Evolutionary conservation across 2,888 invertebrate species (phyloP).

Genomic region (Volucella bombylans): DNA sequence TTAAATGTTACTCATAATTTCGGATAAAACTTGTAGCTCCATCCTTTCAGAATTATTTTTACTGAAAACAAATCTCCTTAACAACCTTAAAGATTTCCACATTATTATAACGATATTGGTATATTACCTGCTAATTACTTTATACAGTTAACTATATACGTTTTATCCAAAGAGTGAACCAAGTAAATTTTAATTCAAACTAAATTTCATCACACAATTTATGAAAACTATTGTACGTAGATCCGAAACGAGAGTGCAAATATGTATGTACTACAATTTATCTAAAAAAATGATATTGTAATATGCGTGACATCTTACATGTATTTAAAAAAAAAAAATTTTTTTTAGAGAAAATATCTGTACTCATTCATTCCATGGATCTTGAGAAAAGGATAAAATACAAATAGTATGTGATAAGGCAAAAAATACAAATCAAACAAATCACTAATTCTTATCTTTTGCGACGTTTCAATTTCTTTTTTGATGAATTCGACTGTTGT

Average conservation of each 20-base stretch:
- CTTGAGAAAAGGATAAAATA: slow-evolving; percentile 77
- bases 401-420: slow-evolving; percentile 81
- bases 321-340: background rate
- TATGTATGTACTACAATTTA: background rate
- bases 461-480: slow-evolving; percentile 82
- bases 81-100: background rate
- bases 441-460: slow-evolving; percentile 83
- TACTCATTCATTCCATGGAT: slow-evolving; percentile 65
- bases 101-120: background rate
- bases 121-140: background rate
- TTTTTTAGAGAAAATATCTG: no score
- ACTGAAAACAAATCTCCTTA: slow-evolving; percentile 1
- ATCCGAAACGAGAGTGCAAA: slow-evolving; percentile 54
- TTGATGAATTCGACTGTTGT: slow-evolving; percentile 78
- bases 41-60: background rate
- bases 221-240: slow-evolving; percentile 12
- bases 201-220: slow-evolving; percentile 59
- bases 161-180: slow-evolving; percentile 37
- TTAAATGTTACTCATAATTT: background rate
- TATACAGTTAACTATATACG: slow-evolving; percentile 15
- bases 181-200: slow-evolving; percentile 3
- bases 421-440: slow-evolving; percentile 82
- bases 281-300: background rate
- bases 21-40: slow-evolving; percentile 5
- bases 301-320: slow-evolving; percentile 3